Evolutionary conservation across 92 coral and sea anemone genomes (phyloP).

Genomic region (Palythoa grandis): DNA sequence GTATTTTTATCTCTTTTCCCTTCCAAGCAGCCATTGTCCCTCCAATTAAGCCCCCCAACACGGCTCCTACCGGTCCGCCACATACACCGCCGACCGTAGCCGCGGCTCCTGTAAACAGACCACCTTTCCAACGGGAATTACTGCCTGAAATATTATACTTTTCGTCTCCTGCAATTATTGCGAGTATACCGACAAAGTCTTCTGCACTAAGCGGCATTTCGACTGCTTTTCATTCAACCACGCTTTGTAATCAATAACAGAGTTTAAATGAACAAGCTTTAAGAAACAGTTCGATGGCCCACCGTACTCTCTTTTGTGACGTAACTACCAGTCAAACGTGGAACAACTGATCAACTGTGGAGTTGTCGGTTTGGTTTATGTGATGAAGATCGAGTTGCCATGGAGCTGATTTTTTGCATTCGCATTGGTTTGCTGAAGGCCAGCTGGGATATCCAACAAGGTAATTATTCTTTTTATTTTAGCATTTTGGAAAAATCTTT

Average conservation of each 20-base stretch:
- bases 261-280: neutral
- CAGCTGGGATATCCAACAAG: no score
- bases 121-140: slow-evolving; percentile 66
- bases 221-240: neutral
- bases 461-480: no score
- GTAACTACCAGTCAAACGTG: neutral
- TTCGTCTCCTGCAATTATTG: slow-evolving; percentile 72
- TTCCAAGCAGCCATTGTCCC: slow-evolving; percentile 88
- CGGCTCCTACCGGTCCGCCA: slow-evolving; percentile 82
- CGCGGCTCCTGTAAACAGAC: slow-evolving; percentile 68
- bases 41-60: slow-evolving; percentile 77
- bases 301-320: neutral
- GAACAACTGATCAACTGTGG: neutral
- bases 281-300: neutral
- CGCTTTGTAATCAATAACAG: neutral
- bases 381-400: no score
- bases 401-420: no score
- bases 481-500: no score
- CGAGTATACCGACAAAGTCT: slow-evolving; percentile 74
- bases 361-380: neutral
- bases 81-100: slow-evolving; percentile 90
- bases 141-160: slow-evolving; percentile 56
- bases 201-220: slow-evolving; percentile 71
- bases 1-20: slow-evolving; percentile 50
- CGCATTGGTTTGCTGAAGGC: no score